A percentile compares a stretch with the other conserved stretches of the same genome.
These are phyloP conservation scores for Trididemnum clinides DNA, from an alignment of 23 tunicate genomes.

Conservation along the genomic window DNA sequence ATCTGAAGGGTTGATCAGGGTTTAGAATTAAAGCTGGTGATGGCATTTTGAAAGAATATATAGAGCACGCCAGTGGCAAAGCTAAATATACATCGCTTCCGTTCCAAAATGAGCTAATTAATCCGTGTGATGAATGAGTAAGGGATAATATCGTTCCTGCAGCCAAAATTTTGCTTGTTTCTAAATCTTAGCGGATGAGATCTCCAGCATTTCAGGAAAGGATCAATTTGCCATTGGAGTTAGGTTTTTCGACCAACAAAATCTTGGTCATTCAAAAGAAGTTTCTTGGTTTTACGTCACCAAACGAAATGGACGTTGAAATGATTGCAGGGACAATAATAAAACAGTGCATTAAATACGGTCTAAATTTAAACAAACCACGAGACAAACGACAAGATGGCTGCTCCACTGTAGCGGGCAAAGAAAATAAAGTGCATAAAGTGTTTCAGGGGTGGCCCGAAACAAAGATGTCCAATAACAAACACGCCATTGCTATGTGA, in stretches of 20 bases:
- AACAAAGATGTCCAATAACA: background rate
- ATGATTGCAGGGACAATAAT: background rate
- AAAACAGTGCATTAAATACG: background rate
- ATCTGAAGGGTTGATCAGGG: too few relatives aligned
- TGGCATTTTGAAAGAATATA: too few relatives aligned
- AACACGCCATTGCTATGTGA: background rate
- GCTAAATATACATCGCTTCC: too few relatives aligned
- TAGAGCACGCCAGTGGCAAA: too few relatives aligned
- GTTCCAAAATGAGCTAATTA: too few relatives aligned
- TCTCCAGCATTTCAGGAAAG: background rate
- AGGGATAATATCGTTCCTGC: too few relatives aligned
- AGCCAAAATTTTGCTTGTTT: too few relatives aligned
- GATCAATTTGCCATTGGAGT: background rate
- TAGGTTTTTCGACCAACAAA: background rate
- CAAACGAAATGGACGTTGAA: background rate
- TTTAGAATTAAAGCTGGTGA: too few relatives aligned
- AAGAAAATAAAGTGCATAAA: background rate
- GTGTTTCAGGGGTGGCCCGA: background rate
- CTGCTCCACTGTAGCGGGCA: slow-evolving; percentile 8
- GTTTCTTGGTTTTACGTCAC: background rate
- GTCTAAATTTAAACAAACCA: background rate
- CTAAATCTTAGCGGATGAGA: too few relatives aligned
- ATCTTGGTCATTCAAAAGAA: background rate
- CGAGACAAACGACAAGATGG: background rate
- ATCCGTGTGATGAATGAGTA: too few relatives aligned